Conservation (phyloP, 2,113 vertebrate genomes). For the Stigmatopora argus region DNA sequence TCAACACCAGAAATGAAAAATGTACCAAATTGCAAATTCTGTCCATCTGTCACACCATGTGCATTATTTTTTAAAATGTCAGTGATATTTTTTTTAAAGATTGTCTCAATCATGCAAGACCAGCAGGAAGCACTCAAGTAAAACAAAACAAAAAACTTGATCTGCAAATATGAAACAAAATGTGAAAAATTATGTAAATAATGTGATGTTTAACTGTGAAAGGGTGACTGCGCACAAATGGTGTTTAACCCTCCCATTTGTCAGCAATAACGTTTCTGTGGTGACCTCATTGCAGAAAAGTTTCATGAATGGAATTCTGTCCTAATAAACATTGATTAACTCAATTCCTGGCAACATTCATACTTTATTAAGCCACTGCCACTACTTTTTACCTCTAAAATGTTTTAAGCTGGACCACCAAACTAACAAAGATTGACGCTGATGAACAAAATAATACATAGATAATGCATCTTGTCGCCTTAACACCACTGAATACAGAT, state of each 20-base stretch:
- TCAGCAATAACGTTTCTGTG: background rate
- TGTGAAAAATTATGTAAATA: conserved; percentile 25
- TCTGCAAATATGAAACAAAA: conserved; percentile 36
- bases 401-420: background rate
- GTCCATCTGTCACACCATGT: too few relatives aligned
- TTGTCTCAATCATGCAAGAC: background rate
- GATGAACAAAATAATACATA: too few relatives aligned
- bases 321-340: background rate
- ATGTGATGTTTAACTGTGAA: conserved; percentile 4
- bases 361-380: background rate
- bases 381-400: background rate
- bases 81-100: background rate
- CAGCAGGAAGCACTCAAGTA: conserved; percentile 38
- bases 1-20: background rate
- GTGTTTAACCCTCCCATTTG: conserved; percentile 3
- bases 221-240: conserved; percentile 21
- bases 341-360: background rate
- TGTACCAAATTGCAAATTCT: background rate
- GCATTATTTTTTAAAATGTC: too few relatives aligned
- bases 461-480: background rate
- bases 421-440: background rate
- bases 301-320: background rate
- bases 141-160: conserved; percentile 3
- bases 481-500: background rate
- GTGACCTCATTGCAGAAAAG: background rate